These are phyloP conservation scores for Triplophysa bombifrons DNA, from an alignment of 2,797 vertebrate species.

Conservation along the genomic window DNA sequence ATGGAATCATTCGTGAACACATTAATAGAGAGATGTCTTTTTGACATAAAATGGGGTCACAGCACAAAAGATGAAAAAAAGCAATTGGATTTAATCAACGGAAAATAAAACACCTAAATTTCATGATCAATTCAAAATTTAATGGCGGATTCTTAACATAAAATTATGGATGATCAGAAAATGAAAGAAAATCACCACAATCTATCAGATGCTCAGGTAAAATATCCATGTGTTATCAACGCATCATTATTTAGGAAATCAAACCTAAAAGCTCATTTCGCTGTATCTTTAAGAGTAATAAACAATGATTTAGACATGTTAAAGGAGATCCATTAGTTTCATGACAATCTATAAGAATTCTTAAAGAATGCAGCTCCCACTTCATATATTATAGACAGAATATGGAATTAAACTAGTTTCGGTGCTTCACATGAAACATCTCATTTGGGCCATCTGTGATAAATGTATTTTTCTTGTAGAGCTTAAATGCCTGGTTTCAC, in stretches of 20 bases:
- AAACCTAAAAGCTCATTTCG: neutral
- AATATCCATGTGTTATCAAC: neutral
- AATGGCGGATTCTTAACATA: conserved; percentile 22
- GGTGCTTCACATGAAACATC: neutral
- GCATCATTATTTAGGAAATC: neutral
- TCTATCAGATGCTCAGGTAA: neutral
- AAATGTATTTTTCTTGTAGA: neutral
- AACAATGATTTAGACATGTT: neutral
- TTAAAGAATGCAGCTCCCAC: conserved; percentile 2
- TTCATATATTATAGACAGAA: conserved; percentile 6
- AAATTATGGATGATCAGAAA: conserved; percentile 16
- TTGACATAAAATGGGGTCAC: conserved; percentile 8
- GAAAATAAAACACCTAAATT: neutral
- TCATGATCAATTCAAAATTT: neutral
- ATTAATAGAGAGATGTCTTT: neutral
- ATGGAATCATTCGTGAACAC: conserved; percentile 1
- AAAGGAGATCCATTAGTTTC: neutral
- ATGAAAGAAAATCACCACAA: neutral
- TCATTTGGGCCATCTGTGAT: neutral
- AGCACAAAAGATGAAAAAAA: conserved; percentile 34
- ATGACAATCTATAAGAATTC: neutral
- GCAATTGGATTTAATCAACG: neutral
- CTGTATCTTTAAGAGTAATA: neutral
- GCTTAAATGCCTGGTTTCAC: too few relatives aligned
- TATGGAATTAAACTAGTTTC: neutral